Evolutionary conservation across 2,113 vertebrate species (phyloP).

Genomic region (Tragelaphus buxtoni): DNA sequence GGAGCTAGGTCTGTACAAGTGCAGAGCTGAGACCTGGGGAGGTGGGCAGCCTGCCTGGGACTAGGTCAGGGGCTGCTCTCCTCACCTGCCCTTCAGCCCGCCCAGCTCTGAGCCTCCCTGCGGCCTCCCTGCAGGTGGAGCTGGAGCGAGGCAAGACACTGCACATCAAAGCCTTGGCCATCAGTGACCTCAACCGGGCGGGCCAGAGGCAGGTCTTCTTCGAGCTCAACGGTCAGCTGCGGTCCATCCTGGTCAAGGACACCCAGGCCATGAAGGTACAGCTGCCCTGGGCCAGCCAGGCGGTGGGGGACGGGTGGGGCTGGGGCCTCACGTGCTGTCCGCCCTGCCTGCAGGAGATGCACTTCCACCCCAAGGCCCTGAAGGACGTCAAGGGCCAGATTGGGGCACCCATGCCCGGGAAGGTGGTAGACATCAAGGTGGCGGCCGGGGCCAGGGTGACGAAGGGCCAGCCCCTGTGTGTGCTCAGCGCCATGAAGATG

Average conservation of each 20-base stretch:
- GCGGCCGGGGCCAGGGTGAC: constrained; percentile 80
- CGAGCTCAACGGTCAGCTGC: constrained; percentile 93
- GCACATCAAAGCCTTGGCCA: constrained; percentile 93
- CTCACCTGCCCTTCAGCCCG: rapidly evolving
- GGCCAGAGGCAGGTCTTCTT: constrained; percentile 96
- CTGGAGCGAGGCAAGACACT: constrained; percentile 93
- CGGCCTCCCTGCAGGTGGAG: constrained; percentile 85
- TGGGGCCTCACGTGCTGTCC: background rate
- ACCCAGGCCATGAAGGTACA: constrained; percentile 92
- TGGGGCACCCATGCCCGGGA: constrained; percentile 95
- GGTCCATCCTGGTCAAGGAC: constrained; percentile 93
- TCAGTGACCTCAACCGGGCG: constrained; percentile 91
- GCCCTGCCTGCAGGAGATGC: constrained; percentile 87
- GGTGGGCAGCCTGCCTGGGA: background rate
- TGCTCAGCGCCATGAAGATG: constrained; percentile 97
- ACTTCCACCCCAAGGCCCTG: constrained; percentile 94
- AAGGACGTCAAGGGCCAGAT: constrained; percentile 94
- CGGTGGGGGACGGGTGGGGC: background rate
- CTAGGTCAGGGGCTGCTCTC: background rate
- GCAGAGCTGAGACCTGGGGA: background rate
- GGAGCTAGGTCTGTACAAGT: background rate
- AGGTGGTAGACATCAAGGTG: constrained; percentile 92
- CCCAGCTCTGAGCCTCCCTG: background rate
- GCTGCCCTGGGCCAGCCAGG: background rate
- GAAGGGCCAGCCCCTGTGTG: constrained; percentile 92